phyloP scores from a whole-genome alignment of 2,113 vertebrate species.

The Macquaria australasica region DNA sequence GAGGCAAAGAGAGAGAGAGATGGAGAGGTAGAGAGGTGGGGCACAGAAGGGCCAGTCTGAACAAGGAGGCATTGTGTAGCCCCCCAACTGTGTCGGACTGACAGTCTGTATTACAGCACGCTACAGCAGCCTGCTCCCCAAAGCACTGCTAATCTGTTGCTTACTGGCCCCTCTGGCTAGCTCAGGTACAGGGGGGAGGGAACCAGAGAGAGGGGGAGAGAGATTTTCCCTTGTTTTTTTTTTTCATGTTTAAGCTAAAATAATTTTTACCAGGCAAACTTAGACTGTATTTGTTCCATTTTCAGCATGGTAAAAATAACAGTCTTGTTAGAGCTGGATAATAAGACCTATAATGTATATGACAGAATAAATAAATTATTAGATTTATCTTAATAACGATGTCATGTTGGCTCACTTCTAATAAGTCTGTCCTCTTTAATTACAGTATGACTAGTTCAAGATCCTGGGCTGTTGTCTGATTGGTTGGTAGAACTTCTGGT shows the following conservation, averaged over 20 bases:
- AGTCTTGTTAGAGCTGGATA: background rate
- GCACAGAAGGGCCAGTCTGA: constrained; percentile 70
- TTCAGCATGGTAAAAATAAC: background rate
- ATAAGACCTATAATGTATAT: background rate
- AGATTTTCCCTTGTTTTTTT: constrained; percentile 20
- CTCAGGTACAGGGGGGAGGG: constrained; percentile 64
- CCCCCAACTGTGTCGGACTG: constrained; percentile 79
- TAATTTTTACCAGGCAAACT: background rate
- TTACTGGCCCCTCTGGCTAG: constrained; percentile 60
- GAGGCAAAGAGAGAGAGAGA: constrained; percentile 53
- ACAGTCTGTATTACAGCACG: constrained; percentile 81
- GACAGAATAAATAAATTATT: too few relatives aligned
- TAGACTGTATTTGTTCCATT: background rate
- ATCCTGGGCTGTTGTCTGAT: background rate
- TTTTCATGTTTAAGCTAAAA: background rate
- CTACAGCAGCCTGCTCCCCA: constrained; percentile 72
- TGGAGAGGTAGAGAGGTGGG: constrained; percentile 73
- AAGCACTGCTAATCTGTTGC: constrained; percentile 75
- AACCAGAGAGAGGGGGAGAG: background rate
- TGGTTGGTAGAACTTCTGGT: background rate
- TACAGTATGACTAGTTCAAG: background rate
- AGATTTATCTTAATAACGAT: background rate
- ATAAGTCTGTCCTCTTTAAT: background rate
- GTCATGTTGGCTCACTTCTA: background rate
- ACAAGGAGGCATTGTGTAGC: constrained; percentile 82